Conservation (phyloP, 2,797 vertebrate genomes). For the Champsocephalus esox region DNA sequence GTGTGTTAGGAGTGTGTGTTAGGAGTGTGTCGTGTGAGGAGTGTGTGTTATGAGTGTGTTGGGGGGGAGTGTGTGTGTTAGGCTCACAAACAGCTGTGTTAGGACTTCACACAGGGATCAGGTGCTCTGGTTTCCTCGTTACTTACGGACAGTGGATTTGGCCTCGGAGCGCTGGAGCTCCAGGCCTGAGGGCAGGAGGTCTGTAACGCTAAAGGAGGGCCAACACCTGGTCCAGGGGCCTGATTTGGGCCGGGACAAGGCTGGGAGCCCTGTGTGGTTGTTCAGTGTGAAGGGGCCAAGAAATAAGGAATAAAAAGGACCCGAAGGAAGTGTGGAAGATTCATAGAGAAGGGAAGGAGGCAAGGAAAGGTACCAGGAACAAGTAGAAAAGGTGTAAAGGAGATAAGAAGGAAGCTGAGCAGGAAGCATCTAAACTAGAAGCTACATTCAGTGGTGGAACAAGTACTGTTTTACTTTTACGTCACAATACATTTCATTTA, state of each 20-base stretch:
- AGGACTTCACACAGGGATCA: slow-evolving; percentile 58
- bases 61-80: neutral
- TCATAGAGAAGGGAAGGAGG: slow-evolving; percentile 46
- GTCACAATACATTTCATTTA: too few relatives aligned
- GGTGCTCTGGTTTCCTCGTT: slow-evolving; percentile 64
- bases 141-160: slow-evolving; percentile 86
- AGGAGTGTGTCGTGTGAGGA: too few relatives aligned
- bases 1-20: neutral
- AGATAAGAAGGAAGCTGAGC: slow-evolving; percentile 34
- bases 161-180: slow-evolving; percentile 82
- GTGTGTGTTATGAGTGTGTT: too few relatives aligned
- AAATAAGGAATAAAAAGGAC: slow-evolving; percentile 15
- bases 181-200: slow-evolving; percentile 82
- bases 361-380: slow-evolving; percentile 44
- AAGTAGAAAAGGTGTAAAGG: slow-evolving; percentile 49
- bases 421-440: neutral
- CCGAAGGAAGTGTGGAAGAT: slow-evolving; percentile 49
- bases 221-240: slow-evolving; percentile 63
- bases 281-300: slow-evolving; percentile 13
- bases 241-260: slow-evolving; percentile 59
- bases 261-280: slow-evolving; percentile 63
- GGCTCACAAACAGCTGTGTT: slow-evolving; percentile 24
- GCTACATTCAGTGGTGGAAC: neutral
- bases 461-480: too few relatives aligned
- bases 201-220: slow-evolving; percentile 62